Percentiles rank a stretch among this genome's conserved stretches.
These are phyloP conservation scores for Meleagris gallopavo DNA, from an alignment of 2,113 vertebrate genomes.

Conservation along the genomic window DNA sequence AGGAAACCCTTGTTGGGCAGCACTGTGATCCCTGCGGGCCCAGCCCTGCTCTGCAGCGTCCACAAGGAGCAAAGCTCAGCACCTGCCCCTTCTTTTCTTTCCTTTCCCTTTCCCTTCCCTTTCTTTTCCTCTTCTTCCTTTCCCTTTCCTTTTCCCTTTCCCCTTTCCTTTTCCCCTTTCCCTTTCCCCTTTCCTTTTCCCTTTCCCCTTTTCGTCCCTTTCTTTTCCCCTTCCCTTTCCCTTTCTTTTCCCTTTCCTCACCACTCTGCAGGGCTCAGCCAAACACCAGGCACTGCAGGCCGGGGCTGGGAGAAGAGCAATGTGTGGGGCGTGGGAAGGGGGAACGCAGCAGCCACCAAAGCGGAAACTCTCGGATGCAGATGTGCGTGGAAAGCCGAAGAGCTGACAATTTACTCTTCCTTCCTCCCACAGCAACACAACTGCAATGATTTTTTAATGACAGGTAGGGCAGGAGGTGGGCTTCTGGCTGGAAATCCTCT, in stretches of 20 bases:
- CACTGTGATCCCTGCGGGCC: not conserved
- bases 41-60: not conserved
- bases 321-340: not conserved
- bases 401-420: constrained; percentile 23
- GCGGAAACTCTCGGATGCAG: constrained; percentile 28
- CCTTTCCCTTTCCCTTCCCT: no score
- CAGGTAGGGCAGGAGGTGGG: constrained; percentile 6
- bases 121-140: no score
- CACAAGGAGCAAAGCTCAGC: no score
- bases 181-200: not conserved
- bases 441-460: not conserved
- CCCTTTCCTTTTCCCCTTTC: no score
- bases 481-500: not conserved
- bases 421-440: constrained; percentile 44
- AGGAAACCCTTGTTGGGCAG: not conserved
- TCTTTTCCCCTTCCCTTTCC: no score
- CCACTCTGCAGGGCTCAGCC: not conserved
- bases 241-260: not conserved
- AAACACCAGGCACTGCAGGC: rapidly evolving
- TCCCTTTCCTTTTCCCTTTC: no score
- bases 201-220: no score
- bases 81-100: no score
- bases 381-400: constrained; percentile 15
- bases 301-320: constrained; percentile 11
- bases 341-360: not conserved